Evolutionary conservation across 2,888 invertebrate species (phyloP).

Genomic region (Sinodicranocentrus sp.): DNA sequence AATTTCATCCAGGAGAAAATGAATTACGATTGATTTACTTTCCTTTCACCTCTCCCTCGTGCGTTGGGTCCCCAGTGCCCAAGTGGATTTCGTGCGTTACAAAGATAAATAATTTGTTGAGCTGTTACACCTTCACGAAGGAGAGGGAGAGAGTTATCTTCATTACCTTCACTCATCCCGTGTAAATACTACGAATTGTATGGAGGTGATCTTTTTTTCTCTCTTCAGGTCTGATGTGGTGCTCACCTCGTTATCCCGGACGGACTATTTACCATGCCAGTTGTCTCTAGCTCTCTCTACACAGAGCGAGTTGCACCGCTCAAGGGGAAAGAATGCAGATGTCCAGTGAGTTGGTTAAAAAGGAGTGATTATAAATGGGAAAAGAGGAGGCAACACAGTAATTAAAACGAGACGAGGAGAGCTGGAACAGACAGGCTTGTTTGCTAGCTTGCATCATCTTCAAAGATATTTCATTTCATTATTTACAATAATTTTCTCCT

Average conservation of each 20-base stretch:
- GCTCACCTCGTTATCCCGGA: slow-evolving; percentile 37
- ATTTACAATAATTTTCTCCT: slow-evolving; percentile 64
- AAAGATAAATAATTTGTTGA: slow-evolving; percentile 41
- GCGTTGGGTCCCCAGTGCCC: not conserved
- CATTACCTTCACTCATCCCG: slow-evolving; percentile 16
- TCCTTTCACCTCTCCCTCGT: slow-evolving; percentile 29
- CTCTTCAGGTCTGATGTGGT: slow-evolving; percentile 11
- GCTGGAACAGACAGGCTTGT: slow-evolving; percentile 59
- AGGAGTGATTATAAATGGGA: slow-evolving; percentile 69
- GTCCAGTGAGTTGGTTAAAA: slow-evolving; percentile 50
- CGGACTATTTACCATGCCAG: slow-evolving; percentile 17
- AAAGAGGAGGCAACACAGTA: slow-evolving; percentile 68
- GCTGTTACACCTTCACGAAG: slow-evolving; percentile 27
- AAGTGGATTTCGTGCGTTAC: slow-evolving; percentile 26
- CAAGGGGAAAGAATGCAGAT: slow-evolving; percentile 50
- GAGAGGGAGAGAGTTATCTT: slow-evolving; percentile 12
- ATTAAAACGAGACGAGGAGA: slow-evolving; percentile 69
- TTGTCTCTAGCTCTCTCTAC: not conserved
- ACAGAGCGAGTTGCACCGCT: slow-evolving; percentile 52
- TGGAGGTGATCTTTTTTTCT: slow-evolving; percentile 12
- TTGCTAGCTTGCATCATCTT: slow-evolving; percentile 48
- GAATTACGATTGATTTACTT: slow-evolving; percentile 55
- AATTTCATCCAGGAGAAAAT: slow-evolving; percentile 31
- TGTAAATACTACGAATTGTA: slow-evolving; percentile 9
- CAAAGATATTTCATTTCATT: slow-evolving; percentile 63